phyloP scores from a whole-genome alignment of 2,888 invertebrate species.

The Trileptium ribeirensis region DNA sequence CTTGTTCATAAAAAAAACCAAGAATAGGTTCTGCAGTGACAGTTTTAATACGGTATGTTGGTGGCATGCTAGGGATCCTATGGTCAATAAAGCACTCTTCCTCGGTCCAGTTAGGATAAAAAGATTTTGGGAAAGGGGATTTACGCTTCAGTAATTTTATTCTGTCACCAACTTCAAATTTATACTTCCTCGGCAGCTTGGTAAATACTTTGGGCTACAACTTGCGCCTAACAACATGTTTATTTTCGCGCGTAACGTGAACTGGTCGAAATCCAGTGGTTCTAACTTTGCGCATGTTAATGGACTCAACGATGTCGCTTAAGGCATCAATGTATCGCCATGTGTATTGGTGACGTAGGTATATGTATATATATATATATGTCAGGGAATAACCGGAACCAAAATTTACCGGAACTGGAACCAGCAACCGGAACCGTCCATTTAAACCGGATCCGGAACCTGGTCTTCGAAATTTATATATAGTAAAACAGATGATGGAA shows the following conservation, averaged over 20 bases:
- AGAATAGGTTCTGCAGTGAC: background rate
- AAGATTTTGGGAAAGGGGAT: background rate
- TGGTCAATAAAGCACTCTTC: background rate
- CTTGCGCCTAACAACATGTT: background rate
- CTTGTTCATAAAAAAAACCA: background rate
- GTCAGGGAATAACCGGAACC: too few species aligned
- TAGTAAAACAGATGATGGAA: too few species aligned
- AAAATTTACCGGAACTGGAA: too few species aligned
- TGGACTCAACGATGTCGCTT: background rate
- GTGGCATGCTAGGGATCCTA: background rate
- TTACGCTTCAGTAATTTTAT: background rate
- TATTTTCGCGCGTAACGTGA: background rate
- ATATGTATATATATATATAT: too few species aligned
- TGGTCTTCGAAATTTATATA: too few species aligned
- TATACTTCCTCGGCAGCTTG: background rate
- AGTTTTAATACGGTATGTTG: background rate
- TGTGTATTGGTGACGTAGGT: too few species aligned
- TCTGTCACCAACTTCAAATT: background rate
- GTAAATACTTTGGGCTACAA: background rate
- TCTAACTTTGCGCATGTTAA: background rate
- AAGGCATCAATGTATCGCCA: background rate
- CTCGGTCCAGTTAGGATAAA: background rate
- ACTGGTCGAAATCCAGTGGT: background rate
- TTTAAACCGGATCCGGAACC: too few species aligned
- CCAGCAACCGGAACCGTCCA: too few species aligned